Evolutionary conservation across 2,113 vertebrate species (phyloP).

Genomic region (Urocolius indicus): DNA sequence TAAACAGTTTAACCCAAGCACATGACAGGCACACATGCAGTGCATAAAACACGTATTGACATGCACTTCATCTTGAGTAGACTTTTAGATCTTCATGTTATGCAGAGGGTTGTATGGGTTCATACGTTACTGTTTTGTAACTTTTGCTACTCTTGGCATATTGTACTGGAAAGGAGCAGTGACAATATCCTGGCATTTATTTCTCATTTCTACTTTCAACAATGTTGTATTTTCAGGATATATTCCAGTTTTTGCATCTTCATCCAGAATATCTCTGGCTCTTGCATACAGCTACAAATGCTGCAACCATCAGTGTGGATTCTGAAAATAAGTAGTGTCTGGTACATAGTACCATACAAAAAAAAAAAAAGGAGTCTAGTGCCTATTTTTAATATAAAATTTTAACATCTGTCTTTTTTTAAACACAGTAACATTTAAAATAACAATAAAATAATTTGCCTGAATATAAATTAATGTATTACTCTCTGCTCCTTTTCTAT

Average conservation of each 20-base stretch:
- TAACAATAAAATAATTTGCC: background rate
- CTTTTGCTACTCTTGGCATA: background rate
- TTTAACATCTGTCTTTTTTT: background rate
- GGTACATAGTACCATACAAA: background rate
- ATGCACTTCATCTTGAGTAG: background rate
- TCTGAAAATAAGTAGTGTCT: background rate
- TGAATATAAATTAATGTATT: background rate
- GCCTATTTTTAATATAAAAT: background rate
- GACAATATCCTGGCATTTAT: background rate
- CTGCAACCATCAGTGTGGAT: background rate
- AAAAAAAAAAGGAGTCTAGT: background rate
- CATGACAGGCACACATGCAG: background rate
- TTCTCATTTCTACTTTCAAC: background rate
- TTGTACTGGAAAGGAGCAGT: background rate
- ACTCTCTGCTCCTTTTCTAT: background rate
- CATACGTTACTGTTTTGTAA: background rate
- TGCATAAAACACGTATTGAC: background rate
- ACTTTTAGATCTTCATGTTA: background rate
- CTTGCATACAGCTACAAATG: background rate
- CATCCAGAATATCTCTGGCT: background rate
- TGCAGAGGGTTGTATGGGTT: background rate
- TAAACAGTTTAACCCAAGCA: background rate
- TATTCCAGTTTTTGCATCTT: background rate
- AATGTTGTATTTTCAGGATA: background rate
- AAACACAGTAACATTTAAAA: background rate